Percentiles rank a stretch among this genome's conserved stretches.
Evolutionary conservation across 2,113 vertebrate species (phyloP).

Genomic region (Tauraco erythrolophus): DNA sequence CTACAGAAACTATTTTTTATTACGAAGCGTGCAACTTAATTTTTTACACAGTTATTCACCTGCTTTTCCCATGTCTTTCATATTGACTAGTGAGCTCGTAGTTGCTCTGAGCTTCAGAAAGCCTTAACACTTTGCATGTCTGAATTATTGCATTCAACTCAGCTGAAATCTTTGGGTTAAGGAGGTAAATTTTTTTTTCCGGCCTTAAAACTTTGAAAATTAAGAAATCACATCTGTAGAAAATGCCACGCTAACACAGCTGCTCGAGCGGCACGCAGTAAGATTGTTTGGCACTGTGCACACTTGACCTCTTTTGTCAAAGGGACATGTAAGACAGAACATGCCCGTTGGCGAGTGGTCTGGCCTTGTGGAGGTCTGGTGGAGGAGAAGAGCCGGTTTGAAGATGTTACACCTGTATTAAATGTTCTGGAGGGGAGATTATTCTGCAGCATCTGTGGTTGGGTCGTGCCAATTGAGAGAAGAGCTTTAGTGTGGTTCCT

Average conservation of each 20-base stretch:
- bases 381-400: not conserved
- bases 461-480: not conserved
- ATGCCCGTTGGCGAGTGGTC: not conserved
- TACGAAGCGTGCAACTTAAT: not conserved
- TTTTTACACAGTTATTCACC: not conserved
- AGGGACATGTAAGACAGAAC: accelerated
- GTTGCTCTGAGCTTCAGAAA: not conserved
- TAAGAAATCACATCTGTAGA: not conserved
- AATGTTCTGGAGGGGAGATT: not conserved
- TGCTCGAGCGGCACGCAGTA: accelerated
- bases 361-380: not conserved
- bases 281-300: accelerated
- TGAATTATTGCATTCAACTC: not conserved
- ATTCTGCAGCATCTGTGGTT: not conserved
- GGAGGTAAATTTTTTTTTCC: not conserved
- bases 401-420: not conserved
- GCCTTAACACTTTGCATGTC: not conserved
- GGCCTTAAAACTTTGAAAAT: not conserved
- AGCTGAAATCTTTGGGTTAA: not conserved
- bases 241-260: accelerated
- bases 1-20: not conserved
- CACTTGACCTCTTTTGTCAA: not conserved
- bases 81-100: not conserved
- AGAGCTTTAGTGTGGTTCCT: not conserved
- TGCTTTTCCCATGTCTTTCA: not conserved